Conservation (phyloP, 2,888 invertebrate genomes). For the Leptura quadrifasciata region DNA sequence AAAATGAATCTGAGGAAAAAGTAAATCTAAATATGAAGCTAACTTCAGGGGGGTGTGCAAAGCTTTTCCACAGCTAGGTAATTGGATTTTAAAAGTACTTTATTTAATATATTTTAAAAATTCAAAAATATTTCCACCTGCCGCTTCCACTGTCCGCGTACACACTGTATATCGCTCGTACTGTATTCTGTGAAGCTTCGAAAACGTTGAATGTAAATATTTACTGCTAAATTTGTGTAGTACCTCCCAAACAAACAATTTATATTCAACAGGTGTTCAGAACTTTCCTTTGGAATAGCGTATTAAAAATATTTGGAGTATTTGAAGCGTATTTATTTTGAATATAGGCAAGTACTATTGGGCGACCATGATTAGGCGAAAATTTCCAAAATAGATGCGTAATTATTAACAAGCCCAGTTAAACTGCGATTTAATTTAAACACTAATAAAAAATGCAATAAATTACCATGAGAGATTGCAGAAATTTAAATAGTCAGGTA, state of each 20-base stretch:
- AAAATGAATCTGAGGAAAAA: no score
- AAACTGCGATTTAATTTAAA: conserved; percentile 26
- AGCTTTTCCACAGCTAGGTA: no score
- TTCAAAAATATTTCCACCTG: no score
- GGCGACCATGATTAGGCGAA: not conserved
- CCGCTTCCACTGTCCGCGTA: no score
- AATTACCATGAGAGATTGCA: conserved; percentile 19
- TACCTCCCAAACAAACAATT: conserved; percentile 29
- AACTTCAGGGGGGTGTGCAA: no score
- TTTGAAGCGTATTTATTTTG: not conserved
- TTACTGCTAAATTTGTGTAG: conserved; percentile 29
- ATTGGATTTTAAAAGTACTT: no score
- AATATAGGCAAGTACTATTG: not conserved
- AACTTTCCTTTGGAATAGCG: conserved; percentile 3
- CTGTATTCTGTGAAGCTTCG: no score
- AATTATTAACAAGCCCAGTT: not conserved
- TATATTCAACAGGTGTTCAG: conserved; percentile 37
- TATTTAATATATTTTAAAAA: no score
- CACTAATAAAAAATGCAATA: conserved; percentile 24
- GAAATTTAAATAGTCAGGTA: conserved; percentile 34
- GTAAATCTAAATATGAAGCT: no score
- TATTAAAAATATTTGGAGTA: conserved; percentile 1
- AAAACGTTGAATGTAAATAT: conserved; percentile 11
- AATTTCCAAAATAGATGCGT: not conserved
- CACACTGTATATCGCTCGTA: no score